Percentiles rank a stretch among this genome's conserved stretches.
Evolutionary conservation across 2,113 vertebrate species (phyloP).

Genomic region (Pleuronectes platessa): DNA sequence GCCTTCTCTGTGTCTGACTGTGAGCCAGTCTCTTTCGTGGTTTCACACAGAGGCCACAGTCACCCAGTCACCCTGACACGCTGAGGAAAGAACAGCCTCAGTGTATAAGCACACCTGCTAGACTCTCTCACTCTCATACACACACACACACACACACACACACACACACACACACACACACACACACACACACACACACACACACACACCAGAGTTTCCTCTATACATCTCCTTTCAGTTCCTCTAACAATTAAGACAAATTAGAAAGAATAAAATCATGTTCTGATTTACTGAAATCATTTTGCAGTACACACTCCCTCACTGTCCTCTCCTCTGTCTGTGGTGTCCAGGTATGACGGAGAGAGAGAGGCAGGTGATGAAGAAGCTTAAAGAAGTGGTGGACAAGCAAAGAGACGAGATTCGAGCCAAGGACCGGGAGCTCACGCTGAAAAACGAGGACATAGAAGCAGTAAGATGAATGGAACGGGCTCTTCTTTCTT

Average conservation of each 20-base stretch:
- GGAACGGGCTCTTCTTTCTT: too few relatives aligned
- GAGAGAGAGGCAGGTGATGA: conserved; percentile 97
- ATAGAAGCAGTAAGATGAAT: conserved; percentile 90
- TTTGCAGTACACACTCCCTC: not conserved
- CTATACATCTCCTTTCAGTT: not conserved
- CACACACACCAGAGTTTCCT: too few relatives aligned
- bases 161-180: conserved; percentile 3
- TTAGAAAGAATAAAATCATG: not conserved
- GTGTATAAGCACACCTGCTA: conserved; percentile 63
- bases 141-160: not conserved
- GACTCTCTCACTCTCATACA: conserved; percentile 7
- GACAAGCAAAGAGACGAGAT: conserved; percentile 99
- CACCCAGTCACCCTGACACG: conserved; percentile 57
- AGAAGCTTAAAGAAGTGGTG: conserved; percentile 97
- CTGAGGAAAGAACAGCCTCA: conserved; percentile 65
- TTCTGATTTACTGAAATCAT: not conserved
- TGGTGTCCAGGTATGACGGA: conserved; percentile 91
- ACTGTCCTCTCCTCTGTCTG: not conserved
- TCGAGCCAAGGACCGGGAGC: conserved; percentile 94
- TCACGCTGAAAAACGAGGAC: conserved; percentile 93
- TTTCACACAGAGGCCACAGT: conserved; percentile 77
- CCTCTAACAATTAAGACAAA: not conserved
- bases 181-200: not conserved
- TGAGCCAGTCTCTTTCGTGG: conserved; percentile 53
- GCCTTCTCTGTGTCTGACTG: conserved; percentile 70